phyloP scores from a whole-genome alignment of 2,888 invertebrate genomes.

The Tetropium fuscum region DNA sequence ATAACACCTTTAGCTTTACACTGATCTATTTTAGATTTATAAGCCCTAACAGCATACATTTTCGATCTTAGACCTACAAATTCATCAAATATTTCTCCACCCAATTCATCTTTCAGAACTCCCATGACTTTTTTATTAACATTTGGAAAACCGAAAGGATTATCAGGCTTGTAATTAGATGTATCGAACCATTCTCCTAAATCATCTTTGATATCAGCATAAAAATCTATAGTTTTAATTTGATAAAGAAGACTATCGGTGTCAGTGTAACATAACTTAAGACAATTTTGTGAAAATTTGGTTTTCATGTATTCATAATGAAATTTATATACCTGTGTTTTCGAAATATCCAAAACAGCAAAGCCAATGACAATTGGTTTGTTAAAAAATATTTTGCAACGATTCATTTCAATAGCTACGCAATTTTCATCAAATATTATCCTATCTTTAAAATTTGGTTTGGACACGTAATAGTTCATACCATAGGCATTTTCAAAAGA shows the following conservation, averaged over 20 bases:
- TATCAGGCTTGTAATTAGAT: not conserved
- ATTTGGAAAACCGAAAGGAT: not conserved
- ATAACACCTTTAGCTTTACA: too few relatives aligned
- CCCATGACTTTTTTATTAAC: not conserved
- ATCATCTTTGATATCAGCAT: not conserved
- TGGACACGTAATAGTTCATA: constrained; percentile 30
- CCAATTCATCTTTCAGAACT: not conserved
- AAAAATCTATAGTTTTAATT: not conserved
- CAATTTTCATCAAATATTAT: constrained; percentile 35
- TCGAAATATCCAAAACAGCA: constrained; percentile 44
- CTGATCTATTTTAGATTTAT: too few relatives aligned
- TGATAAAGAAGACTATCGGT: constrained; percentile 31
- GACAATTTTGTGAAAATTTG: constrained; percentile 28
- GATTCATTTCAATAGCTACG: constrained; percentile 34
- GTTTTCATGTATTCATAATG: constrained; percentile 42
- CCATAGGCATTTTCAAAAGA: constrained; percentile 33
- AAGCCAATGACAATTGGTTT: constrained; percentile 46
- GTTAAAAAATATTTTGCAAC: constrained; percentile 33
- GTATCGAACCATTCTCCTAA: too few relatives aligned
- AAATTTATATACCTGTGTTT: constrained; percentile 43
- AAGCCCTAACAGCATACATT: too few relatives aligned
- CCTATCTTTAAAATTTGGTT: constrained; percentile 40
- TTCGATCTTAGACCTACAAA: too few relatives aligned
- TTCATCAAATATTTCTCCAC: not conserved
- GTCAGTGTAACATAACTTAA: constrained; percentile 34